Evolutionary conservation across 2,113 vertebrate species (phyloP).

Genomic region (Mastomys natalensis): DNA sequence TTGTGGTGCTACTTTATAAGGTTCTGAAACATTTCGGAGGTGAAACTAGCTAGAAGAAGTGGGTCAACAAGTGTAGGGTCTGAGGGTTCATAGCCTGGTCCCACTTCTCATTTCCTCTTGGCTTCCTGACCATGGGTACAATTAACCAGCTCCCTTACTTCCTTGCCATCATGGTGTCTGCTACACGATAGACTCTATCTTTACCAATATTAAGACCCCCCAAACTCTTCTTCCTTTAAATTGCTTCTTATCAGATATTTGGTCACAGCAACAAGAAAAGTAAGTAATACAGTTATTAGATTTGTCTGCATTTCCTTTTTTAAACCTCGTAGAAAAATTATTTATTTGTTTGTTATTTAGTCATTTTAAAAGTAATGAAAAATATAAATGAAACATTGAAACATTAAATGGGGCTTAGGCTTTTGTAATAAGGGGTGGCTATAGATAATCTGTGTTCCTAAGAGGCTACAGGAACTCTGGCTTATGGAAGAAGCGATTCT

Average conservation of each 20-base stretch:
- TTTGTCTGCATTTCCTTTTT: neutral
- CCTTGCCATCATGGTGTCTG: neutral
- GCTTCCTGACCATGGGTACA: neutral
- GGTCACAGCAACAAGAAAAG: neutral
- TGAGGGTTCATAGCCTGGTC: neutral
- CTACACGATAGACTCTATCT: neutral
- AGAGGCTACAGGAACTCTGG: neutral
- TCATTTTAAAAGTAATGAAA: neutral
- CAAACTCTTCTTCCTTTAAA: neutral
- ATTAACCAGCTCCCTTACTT: neutral
- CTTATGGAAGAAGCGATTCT: slow-evolving; percentile 10
- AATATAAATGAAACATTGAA: neutral
- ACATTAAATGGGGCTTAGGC: neutral
- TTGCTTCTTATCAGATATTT: neutral
- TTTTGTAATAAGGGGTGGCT: neutral
- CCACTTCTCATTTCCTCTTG: neutral
- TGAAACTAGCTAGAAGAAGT: neutral
- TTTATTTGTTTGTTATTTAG: slow-evolving; percentile 12
- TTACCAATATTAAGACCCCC: too few relatives aligned
- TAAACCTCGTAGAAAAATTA: neutral
- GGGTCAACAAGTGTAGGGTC: neutral
- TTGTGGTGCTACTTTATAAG: neutral
- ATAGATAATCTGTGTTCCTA: neutral
- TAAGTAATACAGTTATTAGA: neutral
- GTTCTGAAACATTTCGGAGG: neutral